A percentile compares a stretch with the other conserved stretches of the same genome.
phyloP scores from a whole-genome alignment of 2,888 invertebrate species.

The Lithophane socia region DNA sequence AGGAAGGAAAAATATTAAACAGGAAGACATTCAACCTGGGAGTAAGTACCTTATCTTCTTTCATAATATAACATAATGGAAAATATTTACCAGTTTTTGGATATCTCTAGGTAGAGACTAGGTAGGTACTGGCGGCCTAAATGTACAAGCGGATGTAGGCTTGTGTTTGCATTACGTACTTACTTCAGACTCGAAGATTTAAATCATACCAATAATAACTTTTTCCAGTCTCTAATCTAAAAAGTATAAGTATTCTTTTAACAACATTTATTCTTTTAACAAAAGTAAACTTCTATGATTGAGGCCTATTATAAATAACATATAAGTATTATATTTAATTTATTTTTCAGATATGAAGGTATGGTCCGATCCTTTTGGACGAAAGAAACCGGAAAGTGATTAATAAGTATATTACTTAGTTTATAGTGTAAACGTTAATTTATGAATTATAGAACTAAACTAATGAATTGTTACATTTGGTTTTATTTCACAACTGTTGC shows the following conservation, averaged over 20 bases:
- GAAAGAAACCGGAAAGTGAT: conserved; percentile 83
- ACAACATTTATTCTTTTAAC: not conserved
- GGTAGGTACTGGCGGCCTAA: too few species aligned
- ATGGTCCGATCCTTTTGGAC: conserved; percentile 91
- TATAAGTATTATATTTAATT: not conserved
- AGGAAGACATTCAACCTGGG: conserved; percentile 91
- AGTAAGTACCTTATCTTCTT: conserved; percentile 81
- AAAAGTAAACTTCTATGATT: not conserved
- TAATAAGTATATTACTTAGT: conserved; percentile 56
- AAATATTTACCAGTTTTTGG: conserved; percentile 81
- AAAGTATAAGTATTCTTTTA: not conserved
- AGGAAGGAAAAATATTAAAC: conserved; percentile 87
- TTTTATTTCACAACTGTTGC: conserved; percentile 21
- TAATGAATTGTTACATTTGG: conserved; percentile 42
- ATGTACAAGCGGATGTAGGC: too few species aligned
- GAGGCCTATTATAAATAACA: not conserved
- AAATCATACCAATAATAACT: too few species aligned
- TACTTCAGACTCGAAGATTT: not conserved
- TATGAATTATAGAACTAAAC: conserved; percentile 59
- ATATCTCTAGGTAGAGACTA: not conserved
- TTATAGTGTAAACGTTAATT: conserved; percentile 57
- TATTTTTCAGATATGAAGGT: conserved; percentile 91
- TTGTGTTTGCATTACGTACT: not conserved
- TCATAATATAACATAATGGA: not conserved
- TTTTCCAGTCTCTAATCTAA: not conserved